Percentiles rank a stretch among this genome's conserved stretches.
Evolutionary conservation across 2,113 vertebrate species (phyloP).

Genomic region (Hirundichthys speculiger): DNA sequence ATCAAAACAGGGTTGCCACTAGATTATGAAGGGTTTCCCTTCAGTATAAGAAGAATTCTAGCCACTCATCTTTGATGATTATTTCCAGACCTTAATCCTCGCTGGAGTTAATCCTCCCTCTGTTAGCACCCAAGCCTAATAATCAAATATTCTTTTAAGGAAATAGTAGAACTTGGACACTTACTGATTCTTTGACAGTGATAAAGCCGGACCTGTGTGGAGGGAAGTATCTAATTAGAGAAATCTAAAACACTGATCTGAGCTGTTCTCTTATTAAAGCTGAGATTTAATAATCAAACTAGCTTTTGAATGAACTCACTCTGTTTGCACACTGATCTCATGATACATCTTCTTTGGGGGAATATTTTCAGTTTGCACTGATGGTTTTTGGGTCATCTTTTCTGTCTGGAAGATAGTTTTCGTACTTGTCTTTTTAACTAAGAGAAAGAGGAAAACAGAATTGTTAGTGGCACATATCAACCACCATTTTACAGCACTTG

Average conservation of each 20-base stretch:
- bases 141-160: not conserved
- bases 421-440: slow-evolving; percentile 47
- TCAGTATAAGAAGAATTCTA: not conserved
- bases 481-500: not conserved
- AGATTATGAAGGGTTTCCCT: not conserved
- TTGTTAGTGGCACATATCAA: not conserved
- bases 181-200: slow-evolving; percentile 76
- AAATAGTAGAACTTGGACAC: slow-evolving; percentile 30
- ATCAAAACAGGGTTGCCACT: not conserved
- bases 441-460: not conserved
- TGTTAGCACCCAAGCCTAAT: not conserved
- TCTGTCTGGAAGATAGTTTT: slow-evolving; percentile 22
- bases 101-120: not conserved
- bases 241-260: not conserved
- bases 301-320: slow-evolving; percentile 65
- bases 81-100: not conserved
- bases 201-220: slow-evolving; percentile 72
- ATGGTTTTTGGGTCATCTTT: slow-evolving; percentile 23
- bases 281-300: fast-evolving
- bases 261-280: not conserved
- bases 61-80: not conserved
- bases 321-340: slow-evolving; percentile 70
- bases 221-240: slow-evolving; percentile 3
- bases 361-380: slow-evolving; percentile 25
- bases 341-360: slow-evolving; percentile 36